Evolutionary conservation across 2,797 vertebrate genomes (phyloP), one percentile per base, ranked within the genome.

Genomic region (Chloroceryle inda): DNA sequence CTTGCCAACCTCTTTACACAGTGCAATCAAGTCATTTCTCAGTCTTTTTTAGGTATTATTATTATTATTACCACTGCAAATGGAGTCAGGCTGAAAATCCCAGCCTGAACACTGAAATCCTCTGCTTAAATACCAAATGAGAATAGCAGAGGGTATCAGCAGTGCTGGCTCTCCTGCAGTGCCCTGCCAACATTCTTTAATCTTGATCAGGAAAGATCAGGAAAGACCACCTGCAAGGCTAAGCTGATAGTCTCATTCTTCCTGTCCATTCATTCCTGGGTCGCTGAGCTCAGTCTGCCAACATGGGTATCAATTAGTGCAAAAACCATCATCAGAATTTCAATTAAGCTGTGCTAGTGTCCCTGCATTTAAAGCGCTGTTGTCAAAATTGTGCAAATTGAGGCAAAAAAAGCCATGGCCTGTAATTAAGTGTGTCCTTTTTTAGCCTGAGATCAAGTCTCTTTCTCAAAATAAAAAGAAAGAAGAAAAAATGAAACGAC

Each of bases 1-100:
- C 97, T 97, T 98, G 96, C 97, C 97, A 98, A 97, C 92, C 94
- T 94, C 93, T 96, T 98, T 75, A 81, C 55, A 78, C 53, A 62
- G 74, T 72, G 76, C 81, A 94, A 97, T 96, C 92, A 96, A 95
- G 88, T 81, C 26, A 93, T 95, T 94, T 96, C 73, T 94, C 76
- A 35, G 88, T 59, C 74, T 86, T 92, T 98, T 98, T 97, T 98
- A 96, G 89, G 95, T 97, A 98, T 97, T 98, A 97, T 98, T 98
- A 96, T 77, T 94, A 81, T 81, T 81, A 75, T 66, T 83, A 93
- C 66, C 58, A 50, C 74, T 76, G 82, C 76, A 89, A 94, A 84
- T 92, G 91, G 73, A 94, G 73, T 53, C 87, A 91, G 79, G 78
- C 38, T 67, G 73, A 88, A 89, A 86, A 81, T 86, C 87, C 90